Conservation (phyloP, 2,888 invertebrate genomes). For the Scrobipalpa atriplicella region DNA sequence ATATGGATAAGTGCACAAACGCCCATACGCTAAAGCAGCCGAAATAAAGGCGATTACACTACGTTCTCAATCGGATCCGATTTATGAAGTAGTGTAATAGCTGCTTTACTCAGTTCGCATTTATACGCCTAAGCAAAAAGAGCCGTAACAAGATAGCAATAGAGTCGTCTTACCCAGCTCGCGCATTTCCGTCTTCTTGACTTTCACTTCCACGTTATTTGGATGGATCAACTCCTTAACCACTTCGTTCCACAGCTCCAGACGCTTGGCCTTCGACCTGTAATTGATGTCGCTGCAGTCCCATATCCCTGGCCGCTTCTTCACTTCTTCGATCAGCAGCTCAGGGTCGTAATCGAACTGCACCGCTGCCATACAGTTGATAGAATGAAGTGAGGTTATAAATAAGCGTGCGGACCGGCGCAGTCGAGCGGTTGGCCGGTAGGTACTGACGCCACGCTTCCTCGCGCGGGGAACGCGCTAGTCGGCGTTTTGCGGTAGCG, state of each 20-base stretch:
- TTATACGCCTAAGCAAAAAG: no score
- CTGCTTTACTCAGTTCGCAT: no score
- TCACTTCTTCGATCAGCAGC: slow-evolving; percentile 67
- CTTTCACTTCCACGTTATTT: slow-evolving; percentile 57
- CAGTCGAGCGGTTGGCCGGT: slow-evolving; percentile 65
- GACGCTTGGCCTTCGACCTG: slow-evolving; percentile 57
- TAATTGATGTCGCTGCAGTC: slow-evolving; percentile 65
- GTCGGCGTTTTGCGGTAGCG: slow-evolving; percentile 70
- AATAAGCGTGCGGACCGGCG: slow-evolving; percentile 41
- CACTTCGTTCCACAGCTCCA: slow-evolving; percentile 67
- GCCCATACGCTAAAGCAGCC: no score
- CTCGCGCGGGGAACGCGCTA: slow-evolving; percentile 65
- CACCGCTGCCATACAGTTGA: slow-evolving; percentile 43
- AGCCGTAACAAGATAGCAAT: no score
- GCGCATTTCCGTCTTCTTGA: slow-evolving; percentile 70
- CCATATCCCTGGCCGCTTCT: slow-evolving; percentile 73
- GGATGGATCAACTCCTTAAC: slow-evolving; percentile 65
- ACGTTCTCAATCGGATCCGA: no score
- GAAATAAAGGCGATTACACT: no score
- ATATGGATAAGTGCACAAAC: no score
- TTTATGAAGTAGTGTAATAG: no score
- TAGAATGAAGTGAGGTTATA: slow-evolving; percentile 11
- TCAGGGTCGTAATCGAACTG: slow-evolving; percentile 78
- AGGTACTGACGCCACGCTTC: slow-evolving; percentile 65
- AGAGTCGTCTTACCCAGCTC: slow-evolving; percentile 62